phyloP scores from a whole-genome alignment of 1,140 invertebrate species.

The Drosophila sp. region DNA sequence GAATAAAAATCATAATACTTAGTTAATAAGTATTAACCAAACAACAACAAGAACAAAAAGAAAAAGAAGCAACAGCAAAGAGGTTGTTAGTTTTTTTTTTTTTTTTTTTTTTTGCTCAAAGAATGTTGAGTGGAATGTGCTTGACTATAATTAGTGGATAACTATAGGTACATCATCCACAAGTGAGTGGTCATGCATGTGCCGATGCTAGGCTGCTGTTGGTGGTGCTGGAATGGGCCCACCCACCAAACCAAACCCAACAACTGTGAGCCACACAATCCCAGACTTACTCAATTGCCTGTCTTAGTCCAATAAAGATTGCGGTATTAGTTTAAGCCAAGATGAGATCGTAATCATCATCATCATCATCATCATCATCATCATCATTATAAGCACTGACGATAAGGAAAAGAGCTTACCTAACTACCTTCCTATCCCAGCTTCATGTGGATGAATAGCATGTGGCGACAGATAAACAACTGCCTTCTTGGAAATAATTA shows the following conservation, averaged over 20 bases:
- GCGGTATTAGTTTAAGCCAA: constrained; percentile 38
- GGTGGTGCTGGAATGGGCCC: constrained; percentile 26
- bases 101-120: constrained; percentile 39
- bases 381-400: constrained; percentile 14
- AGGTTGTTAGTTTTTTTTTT: constrained; percentile 53
- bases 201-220: constrained; percentile 3
- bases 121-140: constrained; percentile 60
- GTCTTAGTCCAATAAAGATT: constrained; percentile 43
- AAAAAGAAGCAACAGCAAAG: constrained; percentile 25
- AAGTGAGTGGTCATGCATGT: constrained; percentile 54
- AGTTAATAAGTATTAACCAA: constrained; percentile 20
- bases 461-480: background rate
- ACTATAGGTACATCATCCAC: constrained; percentile 51
- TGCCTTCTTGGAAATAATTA: too few relatives aligned
- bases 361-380: constrained; percentile 34
- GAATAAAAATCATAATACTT: constrained; percentile 52
- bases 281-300: constrained; percentile 39
- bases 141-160: constrained; percentile 68
- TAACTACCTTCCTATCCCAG: too few relatives aligned
- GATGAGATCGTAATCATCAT: constrained; percentile 34
- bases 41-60: constrained; percentile 27
- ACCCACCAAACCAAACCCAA: constrained; percentile 36
- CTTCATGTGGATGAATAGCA: background rate
- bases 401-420: background rate
- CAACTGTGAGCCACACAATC: too few relatives aligned